Base-by-base conservation (phyloP, 1,140 invertebrate genomes). In the Galleria mellonella region DNA sequence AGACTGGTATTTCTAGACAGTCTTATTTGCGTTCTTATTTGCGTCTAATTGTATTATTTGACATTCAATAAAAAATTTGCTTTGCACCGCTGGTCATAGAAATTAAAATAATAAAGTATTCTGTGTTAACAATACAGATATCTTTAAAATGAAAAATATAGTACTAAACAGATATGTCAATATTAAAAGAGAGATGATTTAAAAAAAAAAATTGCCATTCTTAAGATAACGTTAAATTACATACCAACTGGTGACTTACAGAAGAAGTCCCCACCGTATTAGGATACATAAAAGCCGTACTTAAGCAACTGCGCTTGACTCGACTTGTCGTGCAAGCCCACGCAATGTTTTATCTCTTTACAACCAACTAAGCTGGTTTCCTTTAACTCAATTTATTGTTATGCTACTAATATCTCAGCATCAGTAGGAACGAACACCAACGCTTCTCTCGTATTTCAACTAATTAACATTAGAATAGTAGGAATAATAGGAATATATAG, bases 281-380 rank as follows among this genome's bases (percentile, higher is more conserved):
- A 69, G 46, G 52, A 48, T 60, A 61, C 63, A 75, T 77, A 76
- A 77, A 77, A 72, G 72, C 51, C 51, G 62, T 73, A 66, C 58
- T 69, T 60, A 72, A 72, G 69, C 73, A 77, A 76, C 70, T 57
- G 72, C 56, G 43, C 47, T 62, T 51, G 56, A 49, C 55, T 61
- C 46, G 52, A 50, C 50, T 53, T 62, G 55, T 58, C 47, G 47
- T 33, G 31, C 35, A n/a, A 50, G 48, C 75, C 77, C 77, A 82
- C 79, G 75, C 77, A 70, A 50, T 53, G 44, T 63, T 79, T 74
- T 79, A 78, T 79, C 73, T 75, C 57, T 63, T 63, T 69, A 68
- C 72, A 76, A 60, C 54, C 53, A 56, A 58, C 59, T 57, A 55
- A 68, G 63, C 72, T 70, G 62, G 71, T 72, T 64, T 61, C 53